A percentile compares a stretch with the other conserved stretches of the same genome.
These are phyloP conservation scores for Epizoanthus illoricatus DNA, from an alignment of 92 coral and sea anemone species.

Conservation along the genomic window DNA sequence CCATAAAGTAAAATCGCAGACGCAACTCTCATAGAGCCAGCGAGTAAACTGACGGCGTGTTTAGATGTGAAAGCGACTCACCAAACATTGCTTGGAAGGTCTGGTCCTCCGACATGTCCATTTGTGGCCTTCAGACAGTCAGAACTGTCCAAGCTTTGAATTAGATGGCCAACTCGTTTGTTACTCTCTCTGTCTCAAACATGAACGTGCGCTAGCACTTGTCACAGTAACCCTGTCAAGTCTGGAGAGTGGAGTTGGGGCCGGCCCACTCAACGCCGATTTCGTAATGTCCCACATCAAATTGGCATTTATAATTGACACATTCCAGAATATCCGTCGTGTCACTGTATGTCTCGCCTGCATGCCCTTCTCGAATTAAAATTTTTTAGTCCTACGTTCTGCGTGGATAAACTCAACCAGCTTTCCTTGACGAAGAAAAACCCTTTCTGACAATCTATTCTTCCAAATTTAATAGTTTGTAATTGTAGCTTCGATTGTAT, in stretches of 20 bases:
- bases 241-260: neutral
- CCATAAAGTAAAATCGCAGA: neutral
- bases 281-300: conserved; percentile 33
- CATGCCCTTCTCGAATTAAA: too few relatives aligned
- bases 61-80: neutral
- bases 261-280: conserved; percentile 22
- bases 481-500: too few relatives aligned
- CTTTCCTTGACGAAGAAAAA: too few relatives aligned
- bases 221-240: conserved; percentile 5
- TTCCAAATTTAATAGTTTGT: too few relatives aligned
- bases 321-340: conserved; percentile 42
- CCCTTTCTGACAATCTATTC: too few relatives aligned
- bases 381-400: too few relatives aligned
- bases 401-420: too few relatives aligned
- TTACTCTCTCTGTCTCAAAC: conserved; percentile 16
- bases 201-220: conserved; percentile 2
- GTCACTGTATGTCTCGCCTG: too few relatives aligned
- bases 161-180: neutral
- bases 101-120: conserved; percentile 30
- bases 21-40: neutral
- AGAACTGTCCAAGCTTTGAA: neutral
- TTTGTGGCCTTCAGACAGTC: neutral
- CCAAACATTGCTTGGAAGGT: conserved; percentile 27
- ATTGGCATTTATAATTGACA: conserved; percentile 27
- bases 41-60: neutral